Conservation (phyloP, 2,888 invertebrate species). For the Pediacus dermestoides region DNA sequence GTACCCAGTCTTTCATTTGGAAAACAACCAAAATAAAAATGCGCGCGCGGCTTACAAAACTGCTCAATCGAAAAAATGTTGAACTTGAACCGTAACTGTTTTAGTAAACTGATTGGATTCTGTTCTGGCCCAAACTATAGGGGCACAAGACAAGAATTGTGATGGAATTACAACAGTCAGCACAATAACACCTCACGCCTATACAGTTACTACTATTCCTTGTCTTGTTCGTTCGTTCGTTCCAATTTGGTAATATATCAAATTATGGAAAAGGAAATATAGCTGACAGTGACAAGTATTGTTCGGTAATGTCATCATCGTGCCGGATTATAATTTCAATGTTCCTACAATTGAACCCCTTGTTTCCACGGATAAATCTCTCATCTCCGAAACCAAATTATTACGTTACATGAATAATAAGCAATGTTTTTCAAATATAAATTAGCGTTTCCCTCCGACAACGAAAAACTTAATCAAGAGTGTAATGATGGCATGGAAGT, state of each 20-base stretch:
- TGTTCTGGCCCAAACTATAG: too few relatives aligned
- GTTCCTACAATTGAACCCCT: slow-evolving; percentile 34
- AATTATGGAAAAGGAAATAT: slow-evolving; percentile 38
- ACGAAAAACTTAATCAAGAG: too few relatives aligned
- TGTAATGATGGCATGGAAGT: too few relatives aligned
- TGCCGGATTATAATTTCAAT: slow-evolving; percentile 39
- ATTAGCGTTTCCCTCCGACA: too few relatives aligned
- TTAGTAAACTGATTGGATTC: too few relatives aligned
- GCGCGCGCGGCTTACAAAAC: slow-evolving; percentile 5
- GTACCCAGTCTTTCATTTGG: slow-evolving; percentile 7
- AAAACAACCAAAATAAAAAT: slow-evolving; percentile 12
- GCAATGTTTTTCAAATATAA: too few relatives aligned
- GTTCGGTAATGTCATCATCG: slow-evolving; percentile 40
- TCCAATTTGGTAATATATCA: slow-evolving; percentile 39
- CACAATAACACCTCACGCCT: too few relatives aligned
- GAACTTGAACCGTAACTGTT: too few relatives aligned
- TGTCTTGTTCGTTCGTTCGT: slow-evolving; percentile 19
- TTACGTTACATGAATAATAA: background rate
- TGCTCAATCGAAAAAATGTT: too few relatives aligned
- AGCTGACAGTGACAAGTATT: slow-evolving; percentile 44
- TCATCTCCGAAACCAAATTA: slow-evolving; percentile 25
- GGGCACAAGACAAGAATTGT: too few relatives aligned
- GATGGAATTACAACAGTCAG: too few relatives aligned
- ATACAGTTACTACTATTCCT: too few relatives aligned
- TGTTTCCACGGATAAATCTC: slow-evolving; percentile 32